These are phyloP conservation scores for Palaemon carinicauda DNA, from an alignment of 1,140 invertebrate genomes.

Conservation along the genomic window DNA sequence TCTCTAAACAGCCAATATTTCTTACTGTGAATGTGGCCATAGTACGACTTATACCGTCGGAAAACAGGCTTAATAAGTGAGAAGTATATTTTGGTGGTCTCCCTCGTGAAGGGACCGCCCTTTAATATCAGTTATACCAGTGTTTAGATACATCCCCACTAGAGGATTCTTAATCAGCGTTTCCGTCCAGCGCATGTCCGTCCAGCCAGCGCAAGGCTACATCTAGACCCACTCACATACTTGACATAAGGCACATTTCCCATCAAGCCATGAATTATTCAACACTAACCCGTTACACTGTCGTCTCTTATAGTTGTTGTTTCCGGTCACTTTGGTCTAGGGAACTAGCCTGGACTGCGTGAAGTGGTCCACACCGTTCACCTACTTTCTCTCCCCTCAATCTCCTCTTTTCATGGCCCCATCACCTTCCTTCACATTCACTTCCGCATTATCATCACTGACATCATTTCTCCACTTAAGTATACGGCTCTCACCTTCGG, in stretches of 20 bases:
- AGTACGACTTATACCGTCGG: no score
- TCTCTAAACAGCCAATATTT: no score
- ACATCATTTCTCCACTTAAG: background rate
- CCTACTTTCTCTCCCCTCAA: background rate
- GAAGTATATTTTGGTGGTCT: no score
- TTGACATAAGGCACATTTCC: background rate
- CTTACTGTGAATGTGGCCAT: no score
- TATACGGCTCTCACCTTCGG: background rate
- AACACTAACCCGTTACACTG: background rate
- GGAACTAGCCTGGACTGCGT: no score
- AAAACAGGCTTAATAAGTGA: no score
- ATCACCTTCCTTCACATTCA: background rate
- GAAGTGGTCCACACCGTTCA: background rate
- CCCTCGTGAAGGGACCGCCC: no score
- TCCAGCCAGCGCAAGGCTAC: background rate
- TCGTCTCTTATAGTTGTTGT: background rate
- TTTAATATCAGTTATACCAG: no score
- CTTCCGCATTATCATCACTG: background rate
- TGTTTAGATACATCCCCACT: background rate
- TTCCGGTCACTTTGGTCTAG: background rate
- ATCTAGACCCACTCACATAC: background rate
- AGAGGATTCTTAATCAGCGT: background rate
- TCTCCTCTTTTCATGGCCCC: background rate
- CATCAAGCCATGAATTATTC: background rate
- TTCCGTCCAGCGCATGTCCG: background rate